Evolutionary conservation across 2,888 invertebrate genomes (phyloP).

Genomic region (Hipparchia sbordonii): DNA sequence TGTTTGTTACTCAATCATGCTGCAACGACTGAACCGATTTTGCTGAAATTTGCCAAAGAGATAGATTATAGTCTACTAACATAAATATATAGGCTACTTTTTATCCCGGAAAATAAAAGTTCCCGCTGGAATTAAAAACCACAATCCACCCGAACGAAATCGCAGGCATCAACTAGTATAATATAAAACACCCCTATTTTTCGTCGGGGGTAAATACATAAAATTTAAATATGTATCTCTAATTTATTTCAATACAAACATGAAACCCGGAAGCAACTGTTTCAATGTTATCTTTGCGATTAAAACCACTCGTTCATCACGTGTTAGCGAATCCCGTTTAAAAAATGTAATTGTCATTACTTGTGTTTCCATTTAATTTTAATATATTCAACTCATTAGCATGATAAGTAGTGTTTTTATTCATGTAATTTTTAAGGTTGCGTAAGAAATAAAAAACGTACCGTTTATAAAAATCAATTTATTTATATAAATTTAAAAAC

Average conservation of each 20-base stretch:
- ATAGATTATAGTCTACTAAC: too few species aligned
- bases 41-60: too few species aligned
- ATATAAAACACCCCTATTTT: too few species aligned
- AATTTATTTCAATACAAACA: too few species aligned
- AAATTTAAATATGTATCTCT: too few species aligned
- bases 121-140: too few species aligned
- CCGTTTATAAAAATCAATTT: conserved; percentile 32
- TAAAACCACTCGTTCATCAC: not conserved
- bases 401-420: not conserved
- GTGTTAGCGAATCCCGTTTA: not conserved
- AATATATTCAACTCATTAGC: not conserved
- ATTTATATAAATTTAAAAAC: conserved; percentile 34
- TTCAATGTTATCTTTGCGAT: conserved; percentile 10
- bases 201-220: too few species aligned
- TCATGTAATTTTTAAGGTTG: not conserved
- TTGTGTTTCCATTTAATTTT: not conserved
- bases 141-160: not conserved
- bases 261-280: conserved; percentile 5
- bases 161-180: not conserved
- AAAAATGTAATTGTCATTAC: not conserved
- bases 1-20: too few species aligned
- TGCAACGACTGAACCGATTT: too few species aligned
- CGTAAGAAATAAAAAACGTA: conserved; percentile 8
- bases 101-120: too few species aligned
- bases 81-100: too few species aligned